These are phyloP conservation scores for Sternotherus odoratus DNA, from an alignment of 2,797 vertebrate genomes.

Conservation along the genomic window DNA sequence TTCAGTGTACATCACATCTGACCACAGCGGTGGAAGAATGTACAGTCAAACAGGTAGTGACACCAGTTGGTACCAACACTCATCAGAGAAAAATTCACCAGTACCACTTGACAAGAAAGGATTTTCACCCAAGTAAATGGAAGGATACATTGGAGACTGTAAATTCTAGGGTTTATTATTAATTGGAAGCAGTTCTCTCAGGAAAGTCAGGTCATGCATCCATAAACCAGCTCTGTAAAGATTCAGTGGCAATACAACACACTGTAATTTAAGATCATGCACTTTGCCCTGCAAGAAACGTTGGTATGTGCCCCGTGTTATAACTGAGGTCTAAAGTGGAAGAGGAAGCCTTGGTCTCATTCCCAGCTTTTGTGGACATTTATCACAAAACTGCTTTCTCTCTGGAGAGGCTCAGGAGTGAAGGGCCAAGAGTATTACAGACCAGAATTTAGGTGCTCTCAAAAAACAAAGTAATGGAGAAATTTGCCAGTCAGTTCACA, in stretches of 20 bases:
- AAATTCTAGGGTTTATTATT: not conserved
- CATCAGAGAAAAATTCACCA: not conserved
- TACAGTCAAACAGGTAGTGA: not conserved
- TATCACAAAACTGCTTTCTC: not conserved
- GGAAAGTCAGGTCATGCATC: not conserved
- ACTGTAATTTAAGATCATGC: not conserved
- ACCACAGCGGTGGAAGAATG: not conserved
- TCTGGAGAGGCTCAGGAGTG: not conserved
- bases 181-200: not conserved
- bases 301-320: fast-evolving
- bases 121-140: not conserved
- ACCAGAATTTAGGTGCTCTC: not conserved
- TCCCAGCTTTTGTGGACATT: not conserved
- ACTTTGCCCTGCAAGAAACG: no score
- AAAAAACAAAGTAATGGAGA: not conserved
- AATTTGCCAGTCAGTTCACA: fast-evolving
- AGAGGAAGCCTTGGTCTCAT: not conserved
- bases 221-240: not conserved
- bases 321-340: not conserved
- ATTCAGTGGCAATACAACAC: not conserved
- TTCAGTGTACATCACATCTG: not conserved
- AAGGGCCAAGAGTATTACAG: not conserved
- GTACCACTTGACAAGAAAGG: not conserved
- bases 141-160: not conserved
- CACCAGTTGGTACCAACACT: fast-evolving